A percentile compares a stretch with the other conserved stretches of the same genome.
phyloP scores from a whole-genome alignment of 2,888 invertebrate genomes.

The Monoplex corrugatus region DNA sequence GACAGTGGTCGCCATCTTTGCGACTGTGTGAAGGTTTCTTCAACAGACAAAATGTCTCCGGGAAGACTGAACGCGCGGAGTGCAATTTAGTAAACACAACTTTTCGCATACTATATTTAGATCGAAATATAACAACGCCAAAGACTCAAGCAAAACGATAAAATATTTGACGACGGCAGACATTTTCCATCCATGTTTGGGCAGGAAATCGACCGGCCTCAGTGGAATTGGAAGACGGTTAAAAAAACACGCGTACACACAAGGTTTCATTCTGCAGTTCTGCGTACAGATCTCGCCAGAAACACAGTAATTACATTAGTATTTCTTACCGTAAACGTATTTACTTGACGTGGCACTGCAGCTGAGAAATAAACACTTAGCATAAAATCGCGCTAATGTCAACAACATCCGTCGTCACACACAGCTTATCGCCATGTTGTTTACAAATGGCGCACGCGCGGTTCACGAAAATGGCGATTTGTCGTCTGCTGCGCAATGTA shows the following conservation, averaged over 20 bases:
- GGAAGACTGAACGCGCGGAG: too few relatives aligned
- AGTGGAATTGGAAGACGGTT: too few relatives aligned
- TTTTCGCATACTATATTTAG: too few relatives aligned
- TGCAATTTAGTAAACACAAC: too few relatives aligned
- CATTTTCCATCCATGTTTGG: slow-evolving; percentile 17
- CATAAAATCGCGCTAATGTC: slow-evolving; percentile 16
- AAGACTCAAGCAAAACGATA: too few relatives aligned
- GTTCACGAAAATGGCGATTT: slow-evolving; percentile 33
- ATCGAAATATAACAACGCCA: too few relatives aligned
- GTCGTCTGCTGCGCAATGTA: slow-evolving; percentile 41
- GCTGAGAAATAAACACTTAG: neutral
- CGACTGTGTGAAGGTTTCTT: neutral
- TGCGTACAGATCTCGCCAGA: too few relatives aligned
- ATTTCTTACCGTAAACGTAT: neutral
- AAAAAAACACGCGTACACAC: too few relatives aligned
- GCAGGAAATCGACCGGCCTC: slow-evolving; percentile 45
- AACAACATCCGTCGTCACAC: slow-evolving; percentile 32
- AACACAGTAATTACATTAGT: too few relatives aligned
- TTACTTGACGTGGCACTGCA: neutral
- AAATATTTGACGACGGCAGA: neutral
- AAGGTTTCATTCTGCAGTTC: too few relatives aligned
- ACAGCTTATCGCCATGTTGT: slow-evolving; percentile 49
- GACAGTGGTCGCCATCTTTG: slow-evolving; percentile 36
- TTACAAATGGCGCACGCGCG: slow-evolving; percentile 53
- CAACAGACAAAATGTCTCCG: neutral